Percentiles rank a stretch among this genome's conserved stretches.
Evolutionary conservation across 92 coral and sea anemone species (phyloP).

Genomic region (Umimayanthus chanpuru): DNA sequence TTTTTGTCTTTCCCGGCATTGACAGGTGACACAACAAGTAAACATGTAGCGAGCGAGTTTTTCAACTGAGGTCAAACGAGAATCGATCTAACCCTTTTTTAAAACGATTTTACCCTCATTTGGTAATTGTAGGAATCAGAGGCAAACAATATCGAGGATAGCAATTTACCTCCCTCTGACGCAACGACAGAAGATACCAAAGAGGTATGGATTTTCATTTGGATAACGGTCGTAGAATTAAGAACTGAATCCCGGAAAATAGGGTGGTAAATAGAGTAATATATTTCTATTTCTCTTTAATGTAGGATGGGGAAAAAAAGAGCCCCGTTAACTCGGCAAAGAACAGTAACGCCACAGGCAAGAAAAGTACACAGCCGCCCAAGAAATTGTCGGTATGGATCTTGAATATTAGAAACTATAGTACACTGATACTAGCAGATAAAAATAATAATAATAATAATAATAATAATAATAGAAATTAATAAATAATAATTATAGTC

Average conservation of each 20-base stretch:
- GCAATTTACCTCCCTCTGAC: slow-evolving; percentile 53
- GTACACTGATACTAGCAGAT: not conserved
- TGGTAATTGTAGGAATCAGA: slow-evolving; percentile 64
- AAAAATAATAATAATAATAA: no score
- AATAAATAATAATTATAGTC: no score
- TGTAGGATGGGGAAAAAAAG: slow-evolving; percentile 43
- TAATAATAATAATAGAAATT: no score
- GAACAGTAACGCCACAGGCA: slow-evolving; percentile 8
- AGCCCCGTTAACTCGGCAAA: slow-evolving; percentile 21
- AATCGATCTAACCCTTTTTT: no score
- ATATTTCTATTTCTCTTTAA: not conserved
- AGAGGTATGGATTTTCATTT: slow-evolving; percentile 61
- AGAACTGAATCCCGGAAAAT: not conserved
- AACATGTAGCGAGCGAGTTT: no score
- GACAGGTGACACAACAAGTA: no score
- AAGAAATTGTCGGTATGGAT: slow-evolving; percentile 13
- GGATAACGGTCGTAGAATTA: not conserved
- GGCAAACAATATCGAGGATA: slow-evolving; percentile 68
- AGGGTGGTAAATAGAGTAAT: no score
- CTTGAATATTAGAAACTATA: not conserved
- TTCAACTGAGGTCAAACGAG: no score
- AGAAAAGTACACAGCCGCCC: not conserved
- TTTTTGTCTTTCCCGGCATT: no score
- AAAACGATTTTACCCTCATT: not conserved
- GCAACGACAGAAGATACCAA: slow-evolving; percentile 60